A percentile compares a stretch with the other conserved stretches of the same genome.
phyloP scores from a whole-genome alignment of 1,140 invertebrate genomes.

The Drosophila seguyi region DNA sequence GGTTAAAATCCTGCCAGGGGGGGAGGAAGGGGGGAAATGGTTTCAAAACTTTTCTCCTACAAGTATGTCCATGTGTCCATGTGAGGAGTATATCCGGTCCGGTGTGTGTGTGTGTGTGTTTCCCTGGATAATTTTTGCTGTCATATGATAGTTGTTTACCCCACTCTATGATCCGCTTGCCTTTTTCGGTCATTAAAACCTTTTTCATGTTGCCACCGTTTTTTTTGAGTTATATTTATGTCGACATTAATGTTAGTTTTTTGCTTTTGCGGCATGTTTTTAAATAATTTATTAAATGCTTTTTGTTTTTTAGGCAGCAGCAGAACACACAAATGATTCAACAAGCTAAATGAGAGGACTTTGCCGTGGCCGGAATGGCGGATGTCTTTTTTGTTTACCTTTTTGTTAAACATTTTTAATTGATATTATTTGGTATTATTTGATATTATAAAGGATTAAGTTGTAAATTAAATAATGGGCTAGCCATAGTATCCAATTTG shows the following conservation, averaged over 20 bases:
- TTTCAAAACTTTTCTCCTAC: slow-evolving; percentile 24
- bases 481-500: not conserved
- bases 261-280: slow-evolving; percentile 30
- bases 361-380: slow-evolving; percentile 11
- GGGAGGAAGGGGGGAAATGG: not conserved
- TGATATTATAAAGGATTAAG: slow-evolving; percentile 23
- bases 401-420: slow-evolving; percentile 29
- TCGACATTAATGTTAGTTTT: slow-evolving; percentile 44
- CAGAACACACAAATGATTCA: slow-evolving; percentile 27
- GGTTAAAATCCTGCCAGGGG: slow-evolving; percentile 36
- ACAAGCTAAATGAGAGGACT: slow-evolving; percentile 19
- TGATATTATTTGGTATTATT: slow-evolving; percentile 10
- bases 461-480: slow-evolving; percentile 36
- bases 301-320: slow-evolving; percentile 30
- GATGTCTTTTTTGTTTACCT: not conserved
- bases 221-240: slow-evolving; percentile 31
- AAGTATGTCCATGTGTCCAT: slow-evolving; percentile 2
- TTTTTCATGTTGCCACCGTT: slow-evolving; percentile 57
- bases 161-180: slow-evolving; percentile 52
- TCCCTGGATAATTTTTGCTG: slow-evolving; percentile 6
- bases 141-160: slow-evolving; percentile 35
- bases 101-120: not conserved
- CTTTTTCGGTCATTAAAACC: slow-evolving; percentile 60
- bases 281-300: slow-evolving; percentile 67
- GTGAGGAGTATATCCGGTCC: slow-evolving; percentile 22